Evolutionary conservation across 2,888 invertebrate species (phyloP), one percentile per base, ranked within the genome.

Genomic region (Leucophenga montana): DNA sequence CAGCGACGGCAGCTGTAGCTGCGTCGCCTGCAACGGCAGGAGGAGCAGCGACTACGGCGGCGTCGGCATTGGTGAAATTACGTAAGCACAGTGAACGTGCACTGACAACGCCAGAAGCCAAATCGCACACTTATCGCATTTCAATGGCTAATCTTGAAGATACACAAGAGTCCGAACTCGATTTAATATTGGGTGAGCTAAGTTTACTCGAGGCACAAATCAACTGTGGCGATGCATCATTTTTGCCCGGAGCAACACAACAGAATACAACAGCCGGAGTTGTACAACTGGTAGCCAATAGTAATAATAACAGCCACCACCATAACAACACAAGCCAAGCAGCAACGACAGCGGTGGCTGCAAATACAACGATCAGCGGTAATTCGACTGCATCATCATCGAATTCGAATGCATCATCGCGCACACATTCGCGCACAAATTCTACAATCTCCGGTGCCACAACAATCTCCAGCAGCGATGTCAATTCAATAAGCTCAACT

Each of bases 61-160:
- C 75, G 16, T 14, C 76, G 50, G 69, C 75, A 75, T 79, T 78
- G 75, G 85, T 86, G 65, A 86, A 85, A 74, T 73, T 86, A 78
- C 86, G 86, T 67, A 84, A 76, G 67, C 77, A 83, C 65, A 82
- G 84, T 70, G 86, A 86, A 72, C 81, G 85, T 74, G 77, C 77
- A 67, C 72, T 83, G 62, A 77, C 80, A 67, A 75, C 78, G 69
- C 69, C 73, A 69, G 69, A 78, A 71, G 76, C 77, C 66, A 82
- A 82, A 73, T 80, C 86, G 67, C 84, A 86, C 75, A 84, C 86
- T 33, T 86, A 97, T 89, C 92, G 97, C 83, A 97, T 97, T 89
- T 97, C 97, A 67, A 97, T 97, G 96, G 97, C 97, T 66, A 97
- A 97, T 89, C 91, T 97, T 67, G 97, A 97, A 90, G 98, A 98